Base-by-base conservation (phyloP, 2,888 invertebrate genomes). In the Melikaiella ostensackeni region DNA sequence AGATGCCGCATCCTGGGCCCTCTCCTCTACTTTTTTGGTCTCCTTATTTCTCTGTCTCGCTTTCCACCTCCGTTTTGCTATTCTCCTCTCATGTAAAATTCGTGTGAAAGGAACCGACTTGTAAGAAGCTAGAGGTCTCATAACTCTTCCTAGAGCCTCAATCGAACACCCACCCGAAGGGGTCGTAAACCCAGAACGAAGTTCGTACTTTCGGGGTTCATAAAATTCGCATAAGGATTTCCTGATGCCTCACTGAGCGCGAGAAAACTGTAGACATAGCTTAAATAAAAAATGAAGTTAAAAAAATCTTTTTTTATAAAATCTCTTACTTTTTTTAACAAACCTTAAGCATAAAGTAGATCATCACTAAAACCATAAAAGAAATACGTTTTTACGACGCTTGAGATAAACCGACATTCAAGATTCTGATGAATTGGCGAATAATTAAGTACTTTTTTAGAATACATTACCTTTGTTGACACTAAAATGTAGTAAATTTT, bases 161-260 rank as follows among this genome's bases (percentile, higher is more conserved):
- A 63, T 63, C 63, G 63, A 63, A 63, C 38, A 63, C 21, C 38
- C 33, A 21, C 63, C 50, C 19, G 50, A n/a, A 63, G n/a, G n/a
- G 11, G 33, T n/a, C 35, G 21, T 35, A 5, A 63, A 63, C 63
- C 35, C 35, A 0, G 21, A 21, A n/a, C 50, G n/a, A 50, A 50
- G 50, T n/a, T 50, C n/a, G 0, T 50, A 50, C 50, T 50, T 63
- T 63, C 35, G 9, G 35, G 38, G 35, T 63, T 38, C 63, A 63
- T 63, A n/a, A 63, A 63, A n/a, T 63, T 63, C 38, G 13, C 21
- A 35, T 35, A 21, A 21, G 38, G 35, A 63, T 63, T 63, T 63
- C n/a, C 9, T 38, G 50, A 50, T 0, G 50, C 50, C 50, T 50
- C n/a, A 50, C n/a, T 50, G 19, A n/a, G n/a, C n/a, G 8, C 5